A percentile compares a stretch with the other conserved stretches of the same genome.
Conservation (phyloP, 37 sponge, comb jelly and placozoan genomes). For the Theonella swinhoei region DNA sequence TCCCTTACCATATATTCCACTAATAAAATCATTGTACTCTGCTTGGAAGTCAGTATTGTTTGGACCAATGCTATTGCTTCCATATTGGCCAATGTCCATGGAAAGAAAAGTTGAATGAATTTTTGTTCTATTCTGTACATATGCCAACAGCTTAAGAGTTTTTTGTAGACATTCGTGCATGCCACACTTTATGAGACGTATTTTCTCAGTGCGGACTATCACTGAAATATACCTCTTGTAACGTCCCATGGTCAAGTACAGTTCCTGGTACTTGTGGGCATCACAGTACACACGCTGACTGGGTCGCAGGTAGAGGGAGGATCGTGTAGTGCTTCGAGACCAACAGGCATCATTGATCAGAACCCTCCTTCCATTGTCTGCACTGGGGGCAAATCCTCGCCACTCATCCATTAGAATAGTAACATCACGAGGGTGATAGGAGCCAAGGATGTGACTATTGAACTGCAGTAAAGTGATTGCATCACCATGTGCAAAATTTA, state of each 20-base stretch:
- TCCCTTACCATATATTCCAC: slow-evolving; percentile 1
- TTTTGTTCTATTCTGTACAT: not conserved
- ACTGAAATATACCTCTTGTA: not conserved
- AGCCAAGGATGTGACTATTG: slow-evolving; percentile 16
- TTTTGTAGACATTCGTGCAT: slow-evolving; percentile 6
- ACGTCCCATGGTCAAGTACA: not conserved
- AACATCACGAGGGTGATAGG: not conserved
- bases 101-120: slow-evolving; percentile 28
- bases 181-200: not conserved
- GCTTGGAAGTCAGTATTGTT: not conserved
- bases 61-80: not conserved
- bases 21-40: slow-evolving; percentile 37
- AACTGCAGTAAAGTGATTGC: not conserved
- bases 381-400: slow-evolving; percentile 4
- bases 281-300: slow-evolving; percentile 20
- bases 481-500: not conserved
- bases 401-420: slow-evolving; percentile 15
- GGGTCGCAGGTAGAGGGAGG: not conserved
- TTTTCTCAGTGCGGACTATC: slow-evolving; percentile 34
- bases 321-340: not conserved
- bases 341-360: slow-evolving; percentile 12
- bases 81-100: slow-evolving; percentile 9
- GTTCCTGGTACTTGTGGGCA: slow-evolving; percentile 1
- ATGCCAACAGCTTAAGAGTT: slow-evolving; percentile 1
- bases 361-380: not conserved